These are phyloP conservation scores for Apamea monoglypha DNA, from an alignment of 2,888 invertebrate genomes.

Conservation along the genomic window DNA sequence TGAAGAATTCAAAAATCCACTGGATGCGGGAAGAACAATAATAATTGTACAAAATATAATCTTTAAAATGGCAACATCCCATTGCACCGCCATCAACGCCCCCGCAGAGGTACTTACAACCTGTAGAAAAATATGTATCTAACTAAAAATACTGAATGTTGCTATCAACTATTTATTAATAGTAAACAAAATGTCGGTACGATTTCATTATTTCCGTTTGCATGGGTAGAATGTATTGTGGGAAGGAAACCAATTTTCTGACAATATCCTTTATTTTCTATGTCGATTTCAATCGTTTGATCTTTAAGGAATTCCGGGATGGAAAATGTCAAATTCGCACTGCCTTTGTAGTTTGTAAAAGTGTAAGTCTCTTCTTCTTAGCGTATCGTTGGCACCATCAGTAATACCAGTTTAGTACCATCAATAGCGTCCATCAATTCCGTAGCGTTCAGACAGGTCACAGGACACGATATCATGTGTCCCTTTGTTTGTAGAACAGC, in stretches of 20 bases:
- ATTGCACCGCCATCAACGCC: neutral
- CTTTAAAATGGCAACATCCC: neutral
- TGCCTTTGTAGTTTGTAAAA: neutral
- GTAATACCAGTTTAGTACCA: no score
- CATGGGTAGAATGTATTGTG: neutral
- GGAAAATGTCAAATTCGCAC: neutral
- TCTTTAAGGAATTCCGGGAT: neutral
- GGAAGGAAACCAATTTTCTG: slow-evolving; percentile 3
- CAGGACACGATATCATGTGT: neutral
- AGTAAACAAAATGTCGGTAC: slow-evolving; percentile 1
- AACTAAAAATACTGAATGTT: neutral
- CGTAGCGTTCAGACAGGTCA: neutral
- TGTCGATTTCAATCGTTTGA: slow-evolving; percentile 4
- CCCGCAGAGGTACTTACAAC: neutral
- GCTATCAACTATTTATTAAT: neutral
- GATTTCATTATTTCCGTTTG: slow-evolving; percentile 9
- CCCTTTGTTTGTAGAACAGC: neutral
- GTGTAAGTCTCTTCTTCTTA: neutral
- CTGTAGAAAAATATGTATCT: neutral
- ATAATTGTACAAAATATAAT: neutral
- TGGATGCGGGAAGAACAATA: neutral
- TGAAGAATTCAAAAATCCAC: no score
- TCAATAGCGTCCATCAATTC: neutral
- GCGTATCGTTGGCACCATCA: neutral
- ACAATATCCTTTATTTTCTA: slow-evolving; percentile 4